Evolutionary conservation across 2,888 invertebrate species (phyloP).

Genomic region (Cynaeus angustus): DNA sequence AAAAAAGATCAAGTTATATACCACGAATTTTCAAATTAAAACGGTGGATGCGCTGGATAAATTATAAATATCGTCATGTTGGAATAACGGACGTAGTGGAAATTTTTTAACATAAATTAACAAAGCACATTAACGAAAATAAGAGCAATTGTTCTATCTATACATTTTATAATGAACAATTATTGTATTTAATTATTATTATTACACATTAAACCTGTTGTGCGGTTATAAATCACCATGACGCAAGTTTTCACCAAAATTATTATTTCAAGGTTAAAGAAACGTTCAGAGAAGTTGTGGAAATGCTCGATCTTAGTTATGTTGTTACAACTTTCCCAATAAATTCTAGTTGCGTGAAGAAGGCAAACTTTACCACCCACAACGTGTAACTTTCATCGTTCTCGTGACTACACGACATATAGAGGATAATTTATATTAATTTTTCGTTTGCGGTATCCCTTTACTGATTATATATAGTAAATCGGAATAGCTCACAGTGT

Average conservation of each 20-base stretch:
- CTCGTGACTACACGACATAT: conserved; percentile 20
- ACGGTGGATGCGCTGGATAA: conserved; percentile 41
- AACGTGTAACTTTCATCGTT: not conserved
- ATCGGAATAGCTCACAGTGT: not conserved
- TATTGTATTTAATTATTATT: no score
- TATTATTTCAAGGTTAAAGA: conserved; percentile 8
- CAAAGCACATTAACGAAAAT: no score
- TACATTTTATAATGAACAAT: no score
- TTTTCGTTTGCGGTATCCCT: not conserved
- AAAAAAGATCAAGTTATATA: conserved; percentile 6
- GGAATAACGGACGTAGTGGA: no score
- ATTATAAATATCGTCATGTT: not conserved
- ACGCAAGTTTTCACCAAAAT: not conserved
- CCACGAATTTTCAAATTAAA: conserved; percentile 1
- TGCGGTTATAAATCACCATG: not conserved
- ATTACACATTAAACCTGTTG: no score
- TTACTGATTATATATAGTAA: no score
- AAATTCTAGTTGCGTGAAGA: conserved; percentile 24
- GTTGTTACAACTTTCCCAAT: conserved; percentile 17
- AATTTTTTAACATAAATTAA: no score
- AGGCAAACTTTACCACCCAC: conserved; percentile 28
- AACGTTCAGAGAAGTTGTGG: conserved; percentile 3
- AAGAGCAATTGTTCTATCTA: no score
- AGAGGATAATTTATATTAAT: conserved; percentile 10
- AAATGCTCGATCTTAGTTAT: conserved; percentile 13